phyloP scores from a whole-genome alignment of 2,113 vertebrate species.

The Xenopus laevis region DNA sequence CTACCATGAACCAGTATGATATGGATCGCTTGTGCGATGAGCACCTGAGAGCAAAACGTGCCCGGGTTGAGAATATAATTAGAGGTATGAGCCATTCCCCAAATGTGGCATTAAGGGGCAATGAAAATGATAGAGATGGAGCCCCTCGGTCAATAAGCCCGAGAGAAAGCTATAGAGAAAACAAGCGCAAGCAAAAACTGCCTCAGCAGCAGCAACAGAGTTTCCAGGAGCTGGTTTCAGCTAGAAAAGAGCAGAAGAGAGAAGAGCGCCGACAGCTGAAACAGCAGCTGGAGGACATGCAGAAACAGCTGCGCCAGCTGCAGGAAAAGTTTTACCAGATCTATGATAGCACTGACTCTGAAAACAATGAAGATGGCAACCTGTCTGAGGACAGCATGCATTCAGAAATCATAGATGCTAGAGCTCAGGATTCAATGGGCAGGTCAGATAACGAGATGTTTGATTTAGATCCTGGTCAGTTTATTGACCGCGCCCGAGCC shows the following conservation, averaged over 20 bases:
- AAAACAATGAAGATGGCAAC: constrained; percentile 95
- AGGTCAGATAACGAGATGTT: constrained; percentile 87
- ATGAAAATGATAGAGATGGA: constrained; percentile 85
- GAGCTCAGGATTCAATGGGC: constrained; percentile 66
- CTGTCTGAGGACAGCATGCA: constrained; percentile 94
- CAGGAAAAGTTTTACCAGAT: constrained; percentile 99
- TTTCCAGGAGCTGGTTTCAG: constrained; percentile 95
- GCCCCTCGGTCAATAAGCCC: constrained; percentile 78
- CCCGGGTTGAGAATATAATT: constrained; percentile 97
- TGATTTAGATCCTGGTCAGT: constrained; percentile 87
- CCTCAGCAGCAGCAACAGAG: constrained; percentile 97
- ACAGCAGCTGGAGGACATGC: constrained; percentile 98
- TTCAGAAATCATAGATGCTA: constrained; percentile 81
- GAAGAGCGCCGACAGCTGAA: constrained; percentile 96
- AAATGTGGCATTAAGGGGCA: constrained; percentile 81
- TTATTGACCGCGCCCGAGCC: constrained; percentile 86
- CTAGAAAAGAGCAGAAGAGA: constrained; percentile 90
- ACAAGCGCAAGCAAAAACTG: constrained; percentile 97
- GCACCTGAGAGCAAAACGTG: constrained; percentile 96
- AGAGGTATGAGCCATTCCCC: constrained; percentile 98
- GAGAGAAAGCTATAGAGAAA: constrained; percentile 93
- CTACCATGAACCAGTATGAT: constrained; percentile 88
- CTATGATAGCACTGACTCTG: constrained; percentile 96
- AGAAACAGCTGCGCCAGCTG: constrained; percentile 97
- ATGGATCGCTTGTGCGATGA: constrained; percentile 93